A percentile compares a stretch with the other conserved stretches of the same genome.
Evolutionary conservation across 2,888 invertebrate genomes (phyloP).

Genomic region (Aphidoletes aphidimyza): DNA sequence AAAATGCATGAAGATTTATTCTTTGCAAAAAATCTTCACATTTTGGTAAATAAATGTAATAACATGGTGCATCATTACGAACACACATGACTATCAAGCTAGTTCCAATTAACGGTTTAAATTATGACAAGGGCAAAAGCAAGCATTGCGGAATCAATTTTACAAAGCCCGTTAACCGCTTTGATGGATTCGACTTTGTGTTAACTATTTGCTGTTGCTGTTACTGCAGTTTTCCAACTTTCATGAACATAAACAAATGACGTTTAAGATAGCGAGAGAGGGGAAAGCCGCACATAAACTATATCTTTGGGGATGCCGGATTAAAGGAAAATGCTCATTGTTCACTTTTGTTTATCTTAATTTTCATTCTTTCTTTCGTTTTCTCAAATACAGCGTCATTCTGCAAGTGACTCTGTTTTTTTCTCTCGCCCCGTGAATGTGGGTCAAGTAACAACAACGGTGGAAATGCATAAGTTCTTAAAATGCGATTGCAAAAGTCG

Average conservation of each 20-base stretch:
- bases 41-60: background rate
- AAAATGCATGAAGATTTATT: no score
- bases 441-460: conserved; percentile 18
- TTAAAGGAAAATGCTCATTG: conserved; percentile 1
- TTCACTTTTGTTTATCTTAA: background rate
- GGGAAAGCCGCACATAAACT: background rate
- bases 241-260: conserved; percentile 17
- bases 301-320: background rate
- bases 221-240: background rate
- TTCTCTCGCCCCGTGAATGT: no score
- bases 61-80: background rate
- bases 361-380: background rate
- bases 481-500: conserved; percentile 13
- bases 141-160: conserved; percentile 9
- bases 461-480: conserved; percentile 28
- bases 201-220: background rate
- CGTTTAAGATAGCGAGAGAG: background rate
- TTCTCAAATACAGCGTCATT: background rate
- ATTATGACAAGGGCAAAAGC: background rate
- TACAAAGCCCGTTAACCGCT: background rate
- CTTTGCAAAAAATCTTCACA: background rate
- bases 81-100: background rate
- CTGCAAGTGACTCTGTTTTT: background rate
- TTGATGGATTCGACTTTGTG: background rate
- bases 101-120: background rate